These are phyloP conservation scores for Galago senegalensis DNA, from an alignment of 2,797 vertebrate species.

Conservation along the genomic window DNA sequence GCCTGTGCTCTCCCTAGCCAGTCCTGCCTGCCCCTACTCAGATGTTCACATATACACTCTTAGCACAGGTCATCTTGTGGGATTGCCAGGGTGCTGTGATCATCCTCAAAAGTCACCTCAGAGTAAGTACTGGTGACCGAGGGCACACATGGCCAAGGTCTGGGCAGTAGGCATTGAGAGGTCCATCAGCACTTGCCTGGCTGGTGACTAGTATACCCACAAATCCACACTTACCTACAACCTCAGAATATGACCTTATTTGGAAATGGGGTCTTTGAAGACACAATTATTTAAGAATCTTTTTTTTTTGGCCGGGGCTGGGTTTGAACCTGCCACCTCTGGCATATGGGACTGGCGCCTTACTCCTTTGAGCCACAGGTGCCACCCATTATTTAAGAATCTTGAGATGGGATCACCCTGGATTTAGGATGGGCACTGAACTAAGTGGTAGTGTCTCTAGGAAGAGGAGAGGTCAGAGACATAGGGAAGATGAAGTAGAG, in stretches of 20 bases:
- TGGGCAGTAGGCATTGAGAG: not conserved
- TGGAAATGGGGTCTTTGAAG: not conserved
- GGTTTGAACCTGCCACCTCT: too few relatives aligned
- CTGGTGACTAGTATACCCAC: not conserved
- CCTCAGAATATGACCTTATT: not conserved
- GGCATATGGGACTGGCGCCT: too few relatives aligned
- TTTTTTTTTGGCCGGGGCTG: too few relatives aligned
- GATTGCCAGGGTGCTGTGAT: not conserved
- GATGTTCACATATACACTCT: not conserved
- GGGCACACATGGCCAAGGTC: not conserved
- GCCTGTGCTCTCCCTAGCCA: not conserved
- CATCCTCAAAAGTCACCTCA: not conserved
- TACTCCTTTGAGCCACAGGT: too few relatives aligned
- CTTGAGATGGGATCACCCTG: not conserved
- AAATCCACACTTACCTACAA: not conserved
- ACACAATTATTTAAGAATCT: not conserved
- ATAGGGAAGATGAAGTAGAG: not conserved
- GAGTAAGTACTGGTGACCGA: not conserved
- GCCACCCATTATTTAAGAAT: not conserved
- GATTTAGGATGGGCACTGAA: not conserved
- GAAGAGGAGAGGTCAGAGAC: not conserved
- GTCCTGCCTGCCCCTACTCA: not conserved
- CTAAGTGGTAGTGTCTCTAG: not conserved
- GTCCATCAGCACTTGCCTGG: not conserved
- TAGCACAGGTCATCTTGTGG: not conserved